A percentile compares a stretch with the other conserved stretches of the same genome.
phyloP scores from a whole-genome alignment of 2,888 invertebrate species.

The Habrosyne pyritoides region DNA sequence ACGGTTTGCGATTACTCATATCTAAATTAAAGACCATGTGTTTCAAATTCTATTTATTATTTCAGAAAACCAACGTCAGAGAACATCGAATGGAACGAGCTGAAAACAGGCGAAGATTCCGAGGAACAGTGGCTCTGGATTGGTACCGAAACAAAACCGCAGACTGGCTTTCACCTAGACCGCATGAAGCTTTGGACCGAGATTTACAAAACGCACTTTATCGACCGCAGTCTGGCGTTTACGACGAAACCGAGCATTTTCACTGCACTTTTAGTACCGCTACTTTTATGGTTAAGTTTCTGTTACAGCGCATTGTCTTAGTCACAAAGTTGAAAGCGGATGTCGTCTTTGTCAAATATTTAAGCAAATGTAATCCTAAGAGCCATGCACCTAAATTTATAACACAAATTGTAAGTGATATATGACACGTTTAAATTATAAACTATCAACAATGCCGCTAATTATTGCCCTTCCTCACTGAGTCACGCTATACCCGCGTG shows the following conservation, averaged over 20 bases:
- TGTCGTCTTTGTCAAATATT: not conserved
- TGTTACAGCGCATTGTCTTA: not conserved
- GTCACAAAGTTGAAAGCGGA: not conserved
- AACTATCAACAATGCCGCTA: not conserved
- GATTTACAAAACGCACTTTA: slow-evolving; percentile 58
- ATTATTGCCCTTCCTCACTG: not conserved
- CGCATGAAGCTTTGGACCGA: slow-evolving; percentile 60
- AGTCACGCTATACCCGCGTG: not conserved
- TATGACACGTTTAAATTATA: slow-evolving; percentile 10
- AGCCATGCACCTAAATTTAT: slow-evolving; percentile 3
- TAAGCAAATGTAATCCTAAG: not conserved
- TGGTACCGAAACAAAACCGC: slow-evolving; percentile 22
- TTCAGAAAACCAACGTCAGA: slow-evolving; percentile 52
- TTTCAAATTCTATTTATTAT: slow-evolving; percentile 13
- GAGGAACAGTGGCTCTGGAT: slow-evolving; percentile 61
- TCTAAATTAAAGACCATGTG: not conserved
- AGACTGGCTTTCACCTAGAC: slow-evolving; percentile 48
- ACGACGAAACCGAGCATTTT: slow-evolving; percentile 17
- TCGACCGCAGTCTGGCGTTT: slow-evolving; percentile 44
- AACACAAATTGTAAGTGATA: slow-evolving; percentile 11
- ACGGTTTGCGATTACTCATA: not conserved
- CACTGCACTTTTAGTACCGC: slow-evolving; percentile 8
- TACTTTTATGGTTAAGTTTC: not conserved
- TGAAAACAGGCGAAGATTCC: slow-evolving; percentile 30
- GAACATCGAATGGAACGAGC: slow-evolving; percentile 44